These are phyloP conservation scores for Augiades crinisus DNA, from an alignment of 2,888 invertebrate species.

Conservation along the genomic window DNA sequence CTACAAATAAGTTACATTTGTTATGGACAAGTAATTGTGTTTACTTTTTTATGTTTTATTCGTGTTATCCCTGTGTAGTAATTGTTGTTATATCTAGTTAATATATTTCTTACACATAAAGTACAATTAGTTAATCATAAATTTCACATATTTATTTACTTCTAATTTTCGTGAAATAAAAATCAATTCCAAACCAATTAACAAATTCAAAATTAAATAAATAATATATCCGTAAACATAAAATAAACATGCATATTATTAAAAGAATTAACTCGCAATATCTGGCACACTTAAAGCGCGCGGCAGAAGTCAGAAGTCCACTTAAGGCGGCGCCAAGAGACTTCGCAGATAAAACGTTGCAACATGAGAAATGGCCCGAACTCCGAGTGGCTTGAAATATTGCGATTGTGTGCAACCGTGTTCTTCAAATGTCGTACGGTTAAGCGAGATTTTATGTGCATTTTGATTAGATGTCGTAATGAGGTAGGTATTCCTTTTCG, in stretches of 20 bases:
- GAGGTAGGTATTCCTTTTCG: neutral
- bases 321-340: slow-evolving; percentile 33
- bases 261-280: slow-evolving; percentile 38
- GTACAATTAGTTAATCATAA: too few species aligned
- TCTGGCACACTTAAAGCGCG: slow-evolving; percentile 44
- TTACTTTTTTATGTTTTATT: too few species aligned
- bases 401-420: slow-evolving; percentile 31
- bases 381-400: slow-evolving; percentile 62
- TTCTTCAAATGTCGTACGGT: slow-evolving; percentile 29
- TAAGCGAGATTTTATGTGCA: slow-evolving; percentile 32
- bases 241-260: neutral
- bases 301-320: slow-evolving; percentile 48
- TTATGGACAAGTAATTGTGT: too few species aligned
- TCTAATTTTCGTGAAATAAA: too few species aligned
- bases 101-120: too few species aligned
- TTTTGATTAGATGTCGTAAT: slow-evolving; percentile 23
- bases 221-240: too few species aligned
- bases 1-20: too few species aligned
- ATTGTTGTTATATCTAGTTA: too few species aligned
- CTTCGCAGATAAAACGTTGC: slow-evolving; percentile 61
- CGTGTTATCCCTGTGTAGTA: too few species aligned
- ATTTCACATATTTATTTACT: too few species aligned
- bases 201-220: too few species aligned
- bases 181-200: too few species aligned
- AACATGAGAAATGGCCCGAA: slow-evolving; percentile 64